Evolutionary conservation across 1,140 invertebrate genomes (phyloP).

Genomic region (Drosophila bipectinata): DNA sequence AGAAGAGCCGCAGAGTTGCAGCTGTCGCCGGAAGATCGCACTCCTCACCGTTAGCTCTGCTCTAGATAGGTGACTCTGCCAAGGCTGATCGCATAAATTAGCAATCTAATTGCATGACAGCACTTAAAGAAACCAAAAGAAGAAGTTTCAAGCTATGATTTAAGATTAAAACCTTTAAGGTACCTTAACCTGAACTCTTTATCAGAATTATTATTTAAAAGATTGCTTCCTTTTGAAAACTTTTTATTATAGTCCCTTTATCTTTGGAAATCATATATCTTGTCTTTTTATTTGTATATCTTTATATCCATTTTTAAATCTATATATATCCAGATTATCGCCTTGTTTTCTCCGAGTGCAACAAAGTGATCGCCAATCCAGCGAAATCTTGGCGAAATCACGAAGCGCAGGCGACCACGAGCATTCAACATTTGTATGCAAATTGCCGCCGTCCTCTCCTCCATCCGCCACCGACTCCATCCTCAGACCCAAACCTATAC

Average conservation of each 20-base stretch:
- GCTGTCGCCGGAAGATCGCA: slow-evolving; percentile 43
- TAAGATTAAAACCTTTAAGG: neutral
- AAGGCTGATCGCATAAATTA: slow-evolving; percentile 70
- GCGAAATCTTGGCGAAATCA: slow-evolving; percentile 68
- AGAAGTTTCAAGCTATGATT: too few species aligned
- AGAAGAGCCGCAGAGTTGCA: slow-evolving; percentile 13
- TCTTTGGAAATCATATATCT: neutral
- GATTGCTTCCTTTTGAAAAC: too few species aligned
- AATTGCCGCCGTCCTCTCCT: slow-evolving; percentile 53
- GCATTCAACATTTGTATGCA: slow-evolving; percentile 81
- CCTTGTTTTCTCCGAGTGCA: slow-evolving; percentile 7
- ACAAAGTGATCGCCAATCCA: slow-evolving; percentile 42
- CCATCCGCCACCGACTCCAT: neutral
- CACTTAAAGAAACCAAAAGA: slow-evolving; percentile 9
- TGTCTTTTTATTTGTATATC: neutral
- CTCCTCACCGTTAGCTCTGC: slow-evolving; percentile 26
- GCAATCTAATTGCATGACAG: slow-evolving; percentile 65
- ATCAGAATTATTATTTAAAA: too few species aligned
- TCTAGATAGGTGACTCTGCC: slow-evolving; percentile 14
- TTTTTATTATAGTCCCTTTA: neutral
- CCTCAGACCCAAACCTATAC: too few species aligned
- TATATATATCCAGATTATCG: too few species aligned
- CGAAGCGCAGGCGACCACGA: slow-evolving; percentile 77
- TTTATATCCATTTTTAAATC: neutral
- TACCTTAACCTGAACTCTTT: too few species aligned